Evolutionary conservation across 1,140 invertebrate species (phyloP), one percentile per base, ranked within the genome.

Genomic region (Littorina saxatilis): DNA sequence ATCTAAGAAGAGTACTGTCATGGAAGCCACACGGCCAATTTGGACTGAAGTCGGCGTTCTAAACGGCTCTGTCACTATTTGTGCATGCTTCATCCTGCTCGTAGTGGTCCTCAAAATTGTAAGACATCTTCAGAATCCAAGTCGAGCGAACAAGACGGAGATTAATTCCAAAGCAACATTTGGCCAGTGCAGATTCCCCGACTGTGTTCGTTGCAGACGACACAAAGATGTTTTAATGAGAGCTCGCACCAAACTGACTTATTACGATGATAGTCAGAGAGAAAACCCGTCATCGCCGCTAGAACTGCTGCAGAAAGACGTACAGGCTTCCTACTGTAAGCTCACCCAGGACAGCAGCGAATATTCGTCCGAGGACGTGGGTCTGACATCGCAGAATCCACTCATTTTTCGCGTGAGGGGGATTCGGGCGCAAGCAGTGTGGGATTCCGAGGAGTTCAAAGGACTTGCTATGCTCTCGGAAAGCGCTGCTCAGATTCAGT

Each of bases 161-260:
- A 35, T 43, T n/a, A 55, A 50, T 9, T 0, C 1, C 39, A 15
- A 23, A 32, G 5, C 23, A 23, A 37, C 32, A 3, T 68, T 50
- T 50, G 80, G 76, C 20, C 55, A 52, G 4, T 89, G 88, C 73
- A 77, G 37, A 43, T 86, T 82, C 55, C 80, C 85, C 15, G 83
- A 83, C 40, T 89, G 88, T 86, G 84, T 89, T 39, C 79, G 88
- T 63, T 89, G 88, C 79, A 83, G 76, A 73, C 80, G 77, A 78
- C 85, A 86, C 63, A 63, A 72, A 15, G 55, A 84, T 50, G 79
- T 87, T 29, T 32, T 83, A 32, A 58, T 29, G n/a, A 75, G 78
- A 55, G 87, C 86, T 43, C 52, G 39, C 39, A 76, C 76, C n/a
- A 82, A 29, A 68, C 68, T 84, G 43, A 70, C 39, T 29, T 80